Base-by-base conservation (phyloP, 2,113 vertebrate genomes). In the Pleuronectes platessa region DNA sequence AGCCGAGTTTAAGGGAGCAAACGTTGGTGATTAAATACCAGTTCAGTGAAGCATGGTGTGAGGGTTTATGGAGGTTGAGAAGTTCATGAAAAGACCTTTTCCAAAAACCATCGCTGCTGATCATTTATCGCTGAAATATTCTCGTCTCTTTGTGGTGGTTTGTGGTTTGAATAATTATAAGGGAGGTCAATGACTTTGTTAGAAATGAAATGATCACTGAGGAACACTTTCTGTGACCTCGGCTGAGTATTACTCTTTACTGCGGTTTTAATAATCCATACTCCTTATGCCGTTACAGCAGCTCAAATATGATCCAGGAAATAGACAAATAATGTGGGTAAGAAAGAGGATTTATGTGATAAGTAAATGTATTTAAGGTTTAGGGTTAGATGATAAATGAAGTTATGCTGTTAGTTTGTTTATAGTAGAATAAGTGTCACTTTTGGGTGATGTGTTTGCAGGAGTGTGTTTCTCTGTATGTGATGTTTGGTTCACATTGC, bases 131-230 rank as follows among this genome's bases (percentile, higher is more conserved):
- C 58, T 20, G 58, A 60, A 79, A 74, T 55, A 31, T 62, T 37
- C 45, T 54, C 27, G 59, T 76, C 71, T 45, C 37, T 69, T 61
- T 55, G 60, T 55, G 71, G 55, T 65, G 35, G n/a, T 24, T 2
- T 58, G 35, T 54, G 10, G 45, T 12, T 56, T 0, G 26, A 31
- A 40, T 76, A 42, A 75, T 68, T 68, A 65, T 49, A 74, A 40
- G 55, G 67, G 74, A 81, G 74, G 68, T 78, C 77, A 81, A 23
- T 37, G 27, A 65, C 6, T 5, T 72, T 68, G 62, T 89, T 62
- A 76, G 13, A 56, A 71, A 62, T 65, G 15, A 40, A 77, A 71
- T 66, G 58, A 75, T 74, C 35, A 71, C 23, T 61, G 51, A 67
- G 68, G n/a, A 71, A 62, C 0, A 24, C 68, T 61, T 58, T 24